Evolutionary conservation across 1,140 invertebrate genomes (phyloP), one percentile per base, ranked within the genome.

Genomic region (Leptonema lineaticorne): DNA sequence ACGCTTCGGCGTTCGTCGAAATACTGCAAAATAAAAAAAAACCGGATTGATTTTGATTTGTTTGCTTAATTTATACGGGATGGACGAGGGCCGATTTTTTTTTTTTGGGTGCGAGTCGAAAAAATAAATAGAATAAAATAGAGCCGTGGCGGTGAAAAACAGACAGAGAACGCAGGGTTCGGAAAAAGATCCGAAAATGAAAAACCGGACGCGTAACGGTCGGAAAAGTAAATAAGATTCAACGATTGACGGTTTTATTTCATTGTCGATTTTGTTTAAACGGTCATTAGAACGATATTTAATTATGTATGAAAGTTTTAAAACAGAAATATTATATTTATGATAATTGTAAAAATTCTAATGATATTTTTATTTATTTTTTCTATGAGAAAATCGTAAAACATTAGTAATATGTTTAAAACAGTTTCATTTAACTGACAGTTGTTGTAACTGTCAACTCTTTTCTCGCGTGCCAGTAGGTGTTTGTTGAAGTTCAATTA

Each of bases 211-310:
- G 57, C 24, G 57, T 27, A 28, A 24, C 48, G 59, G 58, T 26
- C 37, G 30, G 45, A 46, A 71, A 57, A 69, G 70, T 62, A 71
- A 71, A 71, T 64, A 71, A 28, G 37, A 48, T 3, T 37, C 27
- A 29, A 68, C 62, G 69, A 71, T 71, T 67, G 70, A 71, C 70
- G 65, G 70, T 68, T 68, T 71, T 66, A 71, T 71, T 71, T n/a
- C n/a, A n/a, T n/a, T n/a, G n/a, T n/a, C 63, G 70, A 58, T 71
- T 71, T 71, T 45, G 24, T 56, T n/a, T 62, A 69, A 48, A 68
- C 67, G 68, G 60, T 68, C 62, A 65, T 59, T 62, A 11, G 59
- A 64, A 58, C 41, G 37, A n/a, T n/a, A n/a, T n/a, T n/a, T n/a
- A n/a, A n/a, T n/a, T n/a, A n/a, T n/a, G n/a, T n/a, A n/a, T n/a